A percentile compares a stretch with the other conserved stretches of the same genome.
These are phyloP conservation scores for Sciurus carolinensis DNA, from an alignment of 2,797 vertebrate genomes.

Conservation along the genomic window DNA sequence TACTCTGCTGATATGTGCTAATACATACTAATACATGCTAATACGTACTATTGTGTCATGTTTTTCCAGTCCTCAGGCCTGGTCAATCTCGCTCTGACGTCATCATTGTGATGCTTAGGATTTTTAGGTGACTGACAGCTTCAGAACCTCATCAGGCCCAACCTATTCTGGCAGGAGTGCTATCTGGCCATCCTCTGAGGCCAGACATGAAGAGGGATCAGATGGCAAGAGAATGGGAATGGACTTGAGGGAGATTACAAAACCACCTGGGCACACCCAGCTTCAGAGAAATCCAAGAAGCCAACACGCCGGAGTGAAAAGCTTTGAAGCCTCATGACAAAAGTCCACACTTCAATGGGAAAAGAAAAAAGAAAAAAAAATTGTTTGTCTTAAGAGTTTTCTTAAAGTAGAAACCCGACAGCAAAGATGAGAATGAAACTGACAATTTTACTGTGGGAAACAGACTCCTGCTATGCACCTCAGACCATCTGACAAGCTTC, in stretches of 20 bases:
- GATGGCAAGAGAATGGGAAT: not conserved
- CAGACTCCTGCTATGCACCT: not conserved
- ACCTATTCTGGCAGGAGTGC: not conserved
- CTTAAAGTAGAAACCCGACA: slow-evolving; percentile 23
- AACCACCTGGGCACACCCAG: not conserved
- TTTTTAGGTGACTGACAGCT: not conserved
- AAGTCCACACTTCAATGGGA: slow-evolving; percentile 22
- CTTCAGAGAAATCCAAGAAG: slow-evolving; percentile 37
- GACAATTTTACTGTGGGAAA: not conserved
- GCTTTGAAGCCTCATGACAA: not conserved
- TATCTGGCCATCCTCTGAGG: not conserved
- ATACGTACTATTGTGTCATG: not conserved
- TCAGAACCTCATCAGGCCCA: not conserved
- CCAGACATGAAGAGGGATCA: not conserved
- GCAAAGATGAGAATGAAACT: slow-evolving; percentile 13
- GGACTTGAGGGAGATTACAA: not conserved
- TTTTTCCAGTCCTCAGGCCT: not conserved
- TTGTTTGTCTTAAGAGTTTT: slow-evolving; percentile 1
- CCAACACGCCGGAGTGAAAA: not conserved
- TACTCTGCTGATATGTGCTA: not conserved
- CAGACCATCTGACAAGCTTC: slow-evolving; percentile 57
- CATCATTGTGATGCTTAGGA: not conserved
- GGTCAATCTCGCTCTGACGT: not conserved
- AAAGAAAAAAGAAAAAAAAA: not conserved
- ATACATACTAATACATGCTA: not conserved